Evolutionary conservation across 1,140 invertebrate species (phyloP).

Genomic region (Drosophila neocordata): DNA sequence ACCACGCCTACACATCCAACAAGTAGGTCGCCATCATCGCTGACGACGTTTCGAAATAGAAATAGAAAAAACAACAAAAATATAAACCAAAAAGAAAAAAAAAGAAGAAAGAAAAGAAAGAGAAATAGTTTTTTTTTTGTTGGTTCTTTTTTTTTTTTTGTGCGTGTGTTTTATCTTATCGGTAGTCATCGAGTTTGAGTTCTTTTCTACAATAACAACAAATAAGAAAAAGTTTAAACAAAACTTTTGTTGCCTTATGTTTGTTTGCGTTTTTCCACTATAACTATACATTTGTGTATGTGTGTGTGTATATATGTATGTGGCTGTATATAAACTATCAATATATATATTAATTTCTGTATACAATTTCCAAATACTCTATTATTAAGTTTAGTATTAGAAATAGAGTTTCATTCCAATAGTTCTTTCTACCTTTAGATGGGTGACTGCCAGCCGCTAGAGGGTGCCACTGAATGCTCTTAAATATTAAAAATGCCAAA

Average conservation of each 20-base stretch:
- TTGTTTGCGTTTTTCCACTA: constrained; percentile 11
- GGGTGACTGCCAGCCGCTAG: too few species aligned
- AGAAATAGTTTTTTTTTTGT: constrained; percentile 10
- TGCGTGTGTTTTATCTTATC: constrained; percentile 68
- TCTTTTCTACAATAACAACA: constrained; percentile 36
- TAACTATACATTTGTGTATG: constrained; percentile 13
- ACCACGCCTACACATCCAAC: constrained; percentile 64
- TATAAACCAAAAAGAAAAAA: background rate
- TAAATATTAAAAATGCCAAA: too few species aligned
- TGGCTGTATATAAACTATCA: constrained; percentile 46
- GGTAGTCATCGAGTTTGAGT: constrained; percentile 57
- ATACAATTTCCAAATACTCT: constrained; percentile 17
- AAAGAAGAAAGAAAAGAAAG: constrained; percentile 9
- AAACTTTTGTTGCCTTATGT: constrained; percentile 29
- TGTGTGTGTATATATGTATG: constrained; percentile 22
- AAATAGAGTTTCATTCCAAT: too few species aligned
- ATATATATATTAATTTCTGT: constrained; percentile 14
- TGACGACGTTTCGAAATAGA: constrained; percentile 69
- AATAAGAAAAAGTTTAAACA: constrained; percentile 44
- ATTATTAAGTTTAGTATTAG: too few species aligned
- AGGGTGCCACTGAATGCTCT: too few species aligned
- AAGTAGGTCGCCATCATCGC: constrained; percentile 71
- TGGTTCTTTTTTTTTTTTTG: constrained; percentile 23
- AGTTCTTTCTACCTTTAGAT: too few species aligned
- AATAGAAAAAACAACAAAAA: constrained; percentile 24